phyloP scores from a whole-genome alignment of 2,797 vertebrate genomes.

The Anableps anableps region DNA sequence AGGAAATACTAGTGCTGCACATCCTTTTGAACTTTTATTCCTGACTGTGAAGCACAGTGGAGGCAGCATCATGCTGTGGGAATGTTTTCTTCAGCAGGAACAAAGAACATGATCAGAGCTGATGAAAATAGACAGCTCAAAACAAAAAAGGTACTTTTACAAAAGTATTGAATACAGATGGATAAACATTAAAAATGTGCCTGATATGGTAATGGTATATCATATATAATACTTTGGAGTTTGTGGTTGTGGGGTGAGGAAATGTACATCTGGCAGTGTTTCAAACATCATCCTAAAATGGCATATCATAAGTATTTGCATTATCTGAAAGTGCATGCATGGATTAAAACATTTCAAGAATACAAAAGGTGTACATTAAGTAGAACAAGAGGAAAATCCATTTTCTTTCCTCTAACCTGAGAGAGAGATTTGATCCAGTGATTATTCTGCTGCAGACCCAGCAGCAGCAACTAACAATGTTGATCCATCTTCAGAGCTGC shows the following conservation, averaged over 20 bases:
- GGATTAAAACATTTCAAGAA: conserved; percentile 34
- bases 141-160: neutral
- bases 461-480: conserved; percentile 3
- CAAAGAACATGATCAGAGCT: neutral
- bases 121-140: neutral
- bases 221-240: neutral
- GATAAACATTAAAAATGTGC: neutral
- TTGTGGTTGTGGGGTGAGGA: neutral
- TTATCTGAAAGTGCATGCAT: conserved; percentile 27
- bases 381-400: conserved; percentile 10
- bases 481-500: conserved; percentile 45
- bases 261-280: neutral
- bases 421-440: conserved; percentile 39
- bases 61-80: neutral
- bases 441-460: conserved; percentile 53
- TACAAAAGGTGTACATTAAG: conserved; percentile 21
- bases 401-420: conserved; percentile 43
- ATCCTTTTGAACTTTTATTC: neutral
- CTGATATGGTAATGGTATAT: neutral
- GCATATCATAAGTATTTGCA: conserved; percentile 4
- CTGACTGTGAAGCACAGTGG: neutral
- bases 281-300: conserved; percentile 2
- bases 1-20: neutral
- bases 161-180: neutral
- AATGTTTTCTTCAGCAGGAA: neutral